Evolutionary conservation across 1,140 invertebrate genomes (phyloP).

Genomic region (Danaus melanippus): DNA sequence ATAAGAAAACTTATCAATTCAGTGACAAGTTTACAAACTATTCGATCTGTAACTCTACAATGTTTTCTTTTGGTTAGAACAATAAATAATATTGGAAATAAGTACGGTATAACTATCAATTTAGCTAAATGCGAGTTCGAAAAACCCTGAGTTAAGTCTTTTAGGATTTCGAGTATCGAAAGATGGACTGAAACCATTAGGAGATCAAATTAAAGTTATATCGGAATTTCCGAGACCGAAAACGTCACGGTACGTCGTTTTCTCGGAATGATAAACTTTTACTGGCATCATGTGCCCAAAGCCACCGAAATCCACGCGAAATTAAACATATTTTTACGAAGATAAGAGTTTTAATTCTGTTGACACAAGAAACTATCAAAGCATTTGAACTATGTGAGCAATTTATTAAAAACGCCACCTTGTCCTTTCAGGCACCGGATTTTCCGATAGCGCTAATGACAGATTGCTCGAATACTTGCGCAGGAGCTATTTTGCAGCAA

Average conservation of each 20-base stretch:
- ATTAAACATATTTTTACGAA: constrained; percentile 17
- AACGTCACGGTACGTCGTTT: constrained; percentile 11
- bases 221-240: constrained; percentile 3
- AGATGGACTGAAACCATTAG: no score
- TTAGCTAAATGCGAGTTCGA: no score
- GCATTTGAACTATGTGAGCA: constrained; percentile 59
- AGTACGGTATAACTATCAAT: constrained; percentile 6
- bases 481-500: background rate
- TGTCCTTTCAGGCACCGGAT: constrained; percentile 4
- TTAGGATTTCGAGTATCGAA: constrained; percentile 5
- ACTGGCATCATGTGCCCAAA: constrained; percentile 5
- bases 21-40: no score
- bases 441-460: no score
- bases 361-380: constrained; percentile 29
- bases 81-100: constrained; percentile 2
- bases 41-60: no score
- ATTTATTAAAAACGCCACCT: constrained; percentile 26
- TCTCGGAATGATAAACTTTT: constrained; percentile 17
- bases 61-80: no score
- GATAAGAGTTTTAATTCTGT: constrained; percentile 29
- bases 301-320: constrained; percentile 9
- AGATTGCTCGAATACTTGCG: background rate
- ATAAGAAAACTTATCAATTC: no score
- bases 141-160: background rate
- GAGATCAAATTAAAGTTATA: no score